Evolutionary conservation across 2,113 vertebrate species (phyloP).

Genomic region (Chloropsis hardwickii): DNA sequence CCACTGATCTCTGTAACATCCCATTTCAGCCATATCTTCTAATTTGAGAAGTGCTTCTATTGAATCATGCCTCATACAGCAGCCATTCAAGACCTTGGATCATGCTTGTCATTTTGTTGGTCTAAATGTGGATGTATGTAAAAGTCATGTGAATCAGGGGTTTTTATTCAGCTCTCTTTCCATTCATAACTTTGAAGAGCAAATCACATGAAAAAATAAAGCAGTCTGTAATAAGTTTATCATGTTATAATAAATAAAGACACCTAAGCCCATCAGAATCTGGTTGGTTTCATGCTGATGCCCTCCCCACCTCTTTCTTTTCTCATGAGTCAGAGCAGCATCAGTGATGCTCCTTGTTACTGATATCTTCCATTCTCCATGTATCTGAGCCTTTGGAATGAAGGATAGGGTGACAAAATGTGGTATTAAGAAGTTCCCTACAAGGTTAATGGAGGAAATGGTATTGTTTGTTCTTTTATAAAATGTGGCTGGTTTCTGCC

Average conservation of each 20-base stretch:
- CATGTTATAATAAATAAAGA: not conserved
- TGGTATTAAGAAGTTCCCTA: not conserved
- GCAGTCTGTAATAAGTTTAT: not conserved
- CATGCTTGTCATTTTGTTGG: not conserved
- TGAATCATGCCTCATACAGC: not conserved
- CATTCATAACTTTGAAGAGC: not conserved
- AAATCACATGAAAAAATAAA: not conserved
- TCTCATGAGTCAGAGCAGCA: not conserved
- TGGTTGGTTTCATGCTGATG: not conserved
- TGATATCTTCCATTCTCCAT: not conserved
- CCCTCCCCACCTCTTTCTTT: not conserved
- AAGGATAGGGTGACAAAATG: not conserved
- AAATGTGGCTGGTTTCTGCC: not conserved
- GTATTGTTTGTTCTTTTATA: not conserved
- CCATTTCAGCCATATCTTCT: not conserved
- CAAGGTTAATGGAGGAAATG: not conserved
- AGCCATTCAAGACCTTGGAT: not conserved
- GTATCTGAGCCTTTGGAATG: not conserved
- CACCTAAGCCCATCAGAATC: not conserved
- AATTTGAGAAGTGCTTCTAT: not conserved
- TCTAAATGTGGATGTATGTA: not conserved
- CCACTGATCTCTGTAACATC: not conserved
- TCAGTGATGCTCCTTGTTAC: rapidly evolving
- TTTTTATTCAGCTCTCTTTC: not conserved
- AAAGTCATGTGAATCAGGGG: not conserved